Evolutionary conservation across 2,888 invertebrate genomes (phyloP).

Genomic region (Chymomyza procnemis): DNA sequence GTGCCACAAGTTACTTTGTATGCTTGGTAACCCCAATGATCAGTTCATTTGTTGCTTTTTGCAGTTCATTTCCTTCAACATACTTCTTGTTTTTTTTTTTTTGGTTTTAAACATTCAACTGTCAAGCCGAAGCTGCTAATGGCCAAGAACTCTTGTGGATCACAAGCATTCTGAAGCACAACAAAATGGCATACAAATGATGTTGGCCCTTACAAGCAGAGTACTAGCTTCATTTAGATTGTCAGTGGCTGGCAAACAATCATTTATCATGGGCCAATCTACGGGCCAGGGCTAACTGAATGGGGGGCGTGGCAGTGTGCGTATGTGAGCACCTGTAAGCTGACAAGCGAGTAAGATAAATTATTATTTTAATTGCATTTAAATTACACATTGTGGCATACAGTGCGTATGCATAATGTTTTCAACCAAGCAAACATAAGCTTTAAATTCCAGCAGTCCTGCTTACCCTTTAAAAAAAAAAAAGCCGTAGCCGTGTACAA

Average conservation of each 20-base stretch:
- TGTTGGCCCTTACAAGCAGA: conserved; percentile 29
- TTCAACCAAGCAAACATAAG: neutral
- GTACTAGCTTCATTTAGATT: conserved; percentile 66
- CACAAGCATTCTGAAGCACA: neutral
- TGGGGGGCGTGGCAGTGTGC: conserved; percentile 1
- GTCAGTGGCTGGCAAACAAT: conserved; percentile 46
- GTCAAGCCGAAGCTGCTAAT: neutral
- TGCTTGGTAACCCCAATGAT: neutral
- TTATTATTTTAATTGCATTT: conserved; percentile 73
- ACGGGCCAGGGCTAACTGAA: conserved; percentile 6
- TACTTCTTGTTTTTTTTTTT: neutral
- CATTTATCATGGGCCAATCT: conserved; percentile 60
- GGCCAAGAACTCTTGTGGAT: neutral
- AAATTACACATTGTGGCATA: conserved; percentile 55
- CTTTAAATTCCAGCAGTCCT: conserved; percentile 31
- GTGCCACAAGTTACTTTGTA: neutral
- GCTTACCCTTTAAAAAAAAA: conserved; percentile 8
- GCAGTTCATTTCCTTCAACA: neutral
- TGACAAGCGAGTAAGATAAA: conserved; percentile 70
- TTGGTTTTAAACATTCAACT: neutral
- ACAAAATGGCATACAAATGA: neutral
- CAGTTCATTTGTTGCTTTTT: neutral
- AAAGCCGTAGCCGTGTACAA: conserved; percentile 27
- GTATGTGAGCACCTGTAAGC: conserved; percentile 21
- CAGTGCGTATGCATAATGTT: conserved; percentile 23